A percentile compares a stretch with the other conserved stretches of the same genome.
These are phyloP conservation scores for Brachionus rubens DNA, from an alignment of 1,140 invertebrate genomes.

Conservation along the genomic window DNA sequence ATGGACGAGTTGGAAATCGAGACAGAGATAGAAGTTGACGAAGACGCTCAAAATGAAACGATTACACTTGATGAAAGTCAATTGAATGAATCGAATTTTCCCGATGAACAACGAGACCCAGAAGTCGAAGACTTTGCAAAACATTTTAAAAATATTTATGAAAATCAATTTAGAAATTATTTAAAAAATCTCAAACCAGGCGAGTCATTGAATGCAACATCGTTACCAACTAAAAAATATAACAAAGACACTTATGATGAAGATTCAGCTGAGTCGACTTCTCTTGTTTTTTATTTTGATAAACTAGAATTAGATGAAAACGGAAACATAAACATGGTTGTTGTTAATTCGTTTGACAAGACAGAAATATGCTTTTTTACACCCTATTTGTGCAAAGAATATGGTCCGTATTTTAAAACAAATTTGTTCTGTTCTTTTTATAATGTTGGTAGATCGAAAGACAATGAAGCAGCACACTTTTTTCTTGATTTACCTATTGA, in stretches of 20 bases:
- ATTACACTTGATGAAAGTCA: not conserved
- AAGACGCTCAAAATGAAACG: not conserved
- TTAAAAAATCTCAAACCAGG: not conserved
- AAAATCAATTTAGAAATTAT: slow-evolving; percentile 19
- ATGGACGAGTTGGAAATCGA: slow-evolving; percentile 12
- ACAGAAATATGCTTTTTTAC: slow-evolving; percentile 27
- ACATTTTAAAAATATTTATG: slow-evolving; percentile 31
- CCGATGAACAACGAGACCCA: slow-evolving; percentile 6
- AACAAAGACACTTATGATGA: slow-evolving; percentile 44
- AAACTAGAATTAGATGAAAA: slow-evolving; percentile 4
- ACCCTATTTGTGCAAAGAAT: slow-evolving; percentile 5
- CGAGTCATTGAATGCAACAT: not conserved
- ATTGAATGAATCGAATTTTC: not conserved
- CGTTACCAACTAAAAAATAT: slow-evolving; percentile 39
- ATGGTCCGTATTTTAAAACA: slow-evolving; percentile 43
- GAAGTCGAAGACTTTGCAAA: slow-evolving; percentile 43
- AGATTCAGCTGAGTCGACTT: slow-evolving; percentile 1
- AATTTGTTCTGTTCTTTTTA: slow-evolving; percentile 18
- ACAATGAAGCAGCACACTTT: slow-evolving; percentile 18
- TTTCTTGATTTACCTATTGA: slow-evolving; percentile 41
- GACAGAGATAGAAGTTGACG: not conserved
- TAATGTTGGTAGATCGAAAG: slow-evolving; percentile 8
- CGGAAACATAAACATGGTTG: slow-evolving; percentile 12
- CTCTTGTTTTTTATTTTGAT: slow-evolving; percentile 34
- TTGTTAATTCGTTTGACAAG: not conserved